phyloP scores from a whole-genome alignment of 2,797 vertebrate genomes.

The Molossus alvarezi region DNA sequence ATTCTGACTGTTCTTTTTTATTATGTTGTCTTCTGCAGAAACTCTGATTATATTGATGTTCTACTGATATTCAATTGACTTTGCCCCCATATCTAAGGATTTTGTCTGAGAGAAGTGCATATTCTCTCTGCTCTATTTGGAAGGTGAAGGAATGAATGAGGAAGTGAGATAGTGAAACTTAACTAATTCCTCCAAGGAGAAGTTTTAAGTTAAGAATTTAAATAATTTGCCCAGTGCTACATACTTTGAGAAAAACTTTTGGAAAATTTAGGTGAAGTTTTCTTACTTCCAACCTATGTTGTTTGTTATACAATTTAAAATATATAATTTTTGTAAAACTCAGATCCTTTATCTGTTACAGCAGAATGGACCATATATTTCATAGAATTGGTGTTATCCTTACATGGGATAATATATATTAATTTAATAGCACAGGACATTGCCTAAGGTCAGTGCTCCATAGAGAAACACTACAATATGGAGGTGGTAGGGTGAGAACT shows the following conservation, averaged over 20 bases:
- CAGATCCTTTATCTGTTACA: neutral
- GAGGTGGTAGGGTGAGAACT: no score
- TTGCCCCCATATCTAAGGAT: no score
- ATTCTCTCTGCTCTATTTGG: no score
- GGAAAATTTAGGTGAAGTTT: neutral
- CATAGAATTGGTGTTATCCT: neutral
- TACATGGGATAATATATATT: neutral
- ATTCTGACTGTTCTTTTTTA: neutral
- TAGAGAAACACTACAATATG: no score
- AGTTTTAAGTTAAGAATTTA: constrained; percentile 34
- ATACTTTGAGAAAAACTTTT: neutral
- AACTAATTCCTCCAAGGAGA: no score
- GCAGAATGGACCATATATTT: neutral
- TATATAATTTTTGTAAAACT: neutral
- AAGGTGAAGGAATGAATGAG: no score
- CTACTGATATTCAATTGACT: neutral
- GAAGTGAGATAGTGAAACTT: no score
- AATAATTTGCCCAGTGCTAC: neutral
- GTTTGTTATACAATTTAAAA: neutral
- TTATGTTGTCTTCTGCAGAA: no score
- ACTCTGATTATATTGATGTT: neutral
- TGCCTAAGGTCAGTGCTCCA: no score
- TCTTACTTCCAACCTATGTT: neutral
- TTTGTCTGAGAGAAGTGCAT: no score
- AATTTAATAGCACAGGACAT: no score